These are phyloP conservation scores for Ornithoptera alexandrae DNA, from an alignment of 2,888 invertebrate genomes.

Conservation along the genomic window DNA sequence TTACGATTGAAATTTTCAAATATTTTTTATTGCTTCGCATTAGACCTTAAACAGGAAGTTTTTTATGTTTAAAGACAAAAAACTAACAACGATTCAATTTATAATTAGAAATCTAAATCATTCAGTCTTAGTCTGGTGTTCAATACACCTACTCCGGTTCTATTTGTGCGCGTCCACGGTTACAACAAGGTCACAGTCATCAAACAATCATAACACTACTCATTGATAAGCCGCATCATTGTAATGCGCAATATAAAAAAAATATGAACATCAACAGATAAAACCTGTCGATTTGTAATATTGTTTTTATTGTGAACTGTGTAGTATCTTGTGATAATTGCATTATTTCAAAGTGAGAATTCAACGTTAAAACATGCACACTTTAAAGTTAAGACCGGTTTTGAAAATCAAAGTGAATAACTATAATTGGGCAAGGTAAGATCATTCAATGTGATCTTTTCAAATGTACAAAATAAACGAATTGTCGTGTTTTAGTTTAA, in stretches of 20 bases:
- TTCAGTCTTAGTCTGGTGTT: neutral
- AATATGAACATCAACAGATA: neutral
- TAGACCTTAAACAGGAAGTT: no score
- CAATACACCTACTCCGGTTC: neutral
- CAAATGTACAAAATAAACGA: neutral
- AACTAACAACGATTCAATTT: neutral
- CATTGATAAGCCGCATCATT: neutral
- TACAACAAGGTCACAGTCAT: conserved; percentile 17
- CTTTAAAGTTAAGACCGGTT: conserved; percentile 7
- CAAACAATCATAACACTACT: conserved; percentile 13
- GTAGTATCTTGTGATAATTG: neutral
- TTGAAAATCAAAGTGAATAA: conserved; percentile 7
- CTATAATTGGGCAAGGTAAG: conserved; percentile 17
- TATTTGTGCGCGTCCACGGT: conserved; percentile 24
- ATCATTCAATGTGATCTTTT: neutral
- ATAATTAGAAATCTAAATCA: neutral
- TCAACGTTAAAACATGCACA: conserved; percentile 6
- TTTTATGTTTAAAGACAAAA: neutral
- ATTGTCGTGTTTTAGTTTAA: neutral
- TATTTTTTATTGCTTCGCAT: no score
- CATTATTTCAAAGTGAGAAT: neutral
- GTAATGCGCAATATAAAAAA: conserved; percentile 4
- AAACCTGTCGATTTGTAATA: neutral
- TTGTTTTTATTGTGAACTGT: neutral
- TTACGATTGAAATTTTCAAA: no score